Evolutionary conservation across 2,797 vertebrate genomes (phyloP).

Genomic region (Chelonia mydas): DNA sequence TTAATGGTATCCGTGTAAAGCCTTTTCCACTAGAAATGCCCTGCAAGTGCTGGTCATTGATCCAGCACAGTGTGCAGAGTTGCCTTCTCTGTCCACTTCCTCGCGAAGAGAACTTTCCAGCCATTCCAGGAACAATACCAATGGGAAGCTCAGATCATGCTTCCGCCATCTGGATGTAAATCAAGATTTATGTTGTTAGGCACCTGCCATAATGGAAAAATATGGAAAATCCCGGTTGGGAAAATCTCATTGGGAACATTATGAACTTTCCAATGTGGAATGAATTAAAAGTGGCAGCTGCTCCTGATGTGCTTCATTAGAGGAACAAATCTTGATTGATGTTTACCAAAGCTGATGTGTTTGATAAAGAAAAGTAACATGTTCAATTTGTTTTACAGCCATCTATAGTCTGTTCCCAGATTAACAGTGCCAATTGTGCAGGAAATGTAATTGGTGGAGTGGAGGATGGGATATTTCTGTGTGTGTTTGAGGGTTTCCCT

Average conservation of each 20-base stretch:
- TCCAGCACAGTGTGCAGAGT: not conserved
- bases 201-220: not conserved
- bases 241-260: not conserved
- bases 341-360: not conserved
- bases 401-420: fast-evolving
- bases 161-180: not conserved
- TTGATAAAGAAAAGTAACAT: too few species aligned
- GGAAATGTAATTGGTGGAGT: not conserved
- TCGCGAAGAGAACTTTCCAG: not conserved
- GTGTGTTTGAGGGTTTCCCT: not conserved
- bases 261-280: not conserved
- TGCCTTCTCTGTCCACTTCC: not conserved
- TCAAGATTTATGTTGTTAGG: not conserved
- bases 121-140: not conserved
- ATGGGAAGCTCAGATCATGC: constrained; percentile 2
- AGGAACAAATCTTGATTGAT: not conserved
- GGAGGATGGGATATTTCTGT: not conserved
- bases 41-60: too few species aligned
- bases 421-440: not conserved
- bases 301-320: not conserved
- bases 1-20: too few species aligned
- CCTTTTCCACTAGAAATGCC: too few species aligned
- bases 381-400: not conserved
- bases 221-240: not conserved
- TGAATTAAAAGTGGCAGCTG: not conserved